These are phyloP conservation scores for Nymphalis c-album DNA, from an alignment of 2,888 invertebrate species.

Conservation along the genomic window DNA sequence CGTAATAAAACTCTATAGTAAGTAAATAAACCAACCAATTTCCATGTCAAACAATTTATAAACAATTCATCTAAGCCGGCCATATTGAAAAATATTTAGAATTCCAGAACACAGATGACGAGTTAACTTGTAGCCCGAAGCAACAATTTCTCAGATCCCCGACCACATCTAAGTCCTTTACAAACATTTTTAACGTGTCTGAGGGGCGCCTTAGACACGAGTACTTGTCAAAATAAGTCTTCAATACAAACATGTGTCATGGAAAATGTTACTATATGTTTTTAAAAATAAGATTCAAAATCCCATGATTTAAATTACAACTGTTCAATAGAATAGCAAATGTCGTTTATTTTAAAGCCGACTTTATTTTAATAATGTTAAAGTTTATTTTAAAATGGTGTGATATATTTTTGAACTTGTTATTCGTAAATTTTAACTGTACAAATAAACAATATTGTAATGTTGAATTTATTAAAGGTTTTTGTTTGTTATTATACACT, in stretches of 20 bases:
- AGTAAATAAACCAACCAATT: slow-evolving; percentile 17
- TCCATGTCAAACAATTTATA: slow-evolving; percentile 33
- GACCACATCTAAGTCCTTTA: slow-evolving; percentile 21
- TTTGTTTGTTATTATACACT: not conserved
- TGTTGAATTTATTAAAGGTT: not conserved
- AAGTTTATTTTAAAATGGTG: not conserved
- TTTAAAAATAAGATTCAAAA: not conserved
- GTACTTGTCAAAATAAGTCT: slow-evolving; percentile 23
- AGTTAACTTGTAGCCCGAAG: slow-evolving; percentile 27
- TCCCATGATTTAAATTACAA: not conserved
- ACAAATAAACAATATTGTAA: slow-evolving; percentile 6
- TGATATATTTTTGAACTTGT: not conserved
- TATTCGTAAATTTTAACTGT: not conserved
- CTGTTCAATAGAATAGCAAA: not conserved
- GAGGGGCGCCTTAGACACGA: slow-evolving; percentile 19
- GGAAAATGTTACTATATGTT: not conserved
- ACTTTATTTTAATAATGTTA: not conserved
- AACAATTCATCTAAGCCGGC: slow-evolving; percentile 31
- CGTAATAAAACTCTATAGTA: slow-evolving; percentile 6
- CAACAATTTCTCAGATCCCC: slow-evolving; percentile 11
- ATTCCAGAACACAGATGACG: slow-evolving; percentile 26
- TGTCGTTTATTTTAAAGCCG: not conserved
- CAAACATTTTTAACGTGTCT: slow-evolving; percentile 32
- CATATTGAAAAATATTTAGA: slow-evolving; percentile 26
- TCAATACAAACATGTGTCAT: not conserved